These are phyloP conservation scores for Cryptomyrus ogoouensis DNA, from an alignment of 2,113 vertebrate species.

Conservation along the genomic window DNA sequence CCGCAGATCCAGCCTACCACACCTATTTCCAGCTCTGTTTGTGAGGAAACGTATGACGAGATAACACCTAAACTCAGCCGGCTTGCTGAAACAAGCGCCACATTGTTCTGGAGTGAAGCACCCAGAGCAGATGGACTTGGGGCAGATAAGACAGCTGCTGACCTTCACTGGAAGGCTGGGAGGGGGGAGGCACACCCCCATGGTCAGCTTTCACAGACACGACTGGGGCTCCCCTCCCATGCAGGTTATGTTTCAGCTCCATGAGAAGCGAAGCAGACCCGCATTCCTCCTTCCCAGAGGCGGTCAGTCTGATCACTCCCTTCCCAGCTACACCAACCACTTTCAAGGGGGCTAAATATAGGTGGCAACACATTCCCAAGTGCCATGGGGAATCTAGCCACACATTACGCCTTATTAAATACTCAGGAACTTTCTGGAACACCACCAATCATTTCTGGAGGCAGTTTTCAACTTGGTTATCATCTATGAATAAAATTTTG, in stretches of 20 bases:
- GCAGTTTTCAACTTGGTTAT: neutral
- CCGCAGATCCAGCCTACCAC: neutral
- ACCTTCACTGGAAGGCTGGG: neutral
- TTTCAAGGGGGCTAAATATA: slow-evolving; percentile 18
- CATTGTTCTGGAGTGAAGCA: slow-evolving; percentile 3
- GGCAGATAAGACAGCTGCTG: slow-evolving; percentile 8
- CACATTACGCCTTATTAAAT: neutral
- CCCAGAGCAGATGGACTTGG: neutral
- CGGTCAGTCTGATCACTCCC: neutral
- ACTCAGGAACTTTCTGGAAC: neutral
- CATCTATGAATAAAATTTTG: neutral
- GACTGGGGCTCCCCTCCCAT: neutral
- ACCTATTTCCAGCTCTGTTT: neutral
- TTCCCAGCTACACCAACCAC: neutral
- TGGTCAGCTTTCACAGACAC: neutral
- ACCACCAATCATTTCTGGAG: neutral
- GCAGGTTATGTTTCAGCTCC: neutral
- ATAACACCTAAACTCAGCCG: neutral
- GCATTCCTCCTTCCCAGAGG: neutral
- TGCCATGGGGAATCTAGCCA: neutral
- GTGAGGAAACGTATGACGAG: neutral
- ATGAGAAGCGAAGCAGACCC: neutral
- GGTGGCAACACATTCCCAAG: neutral
- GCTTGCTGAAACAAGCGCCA: neutral
- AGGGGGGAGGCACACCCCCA: neutral